phyloP scores from a whole-genome alignment of 2,888 invertebrate genomes.

The Hyposoter didymator region DNA sequence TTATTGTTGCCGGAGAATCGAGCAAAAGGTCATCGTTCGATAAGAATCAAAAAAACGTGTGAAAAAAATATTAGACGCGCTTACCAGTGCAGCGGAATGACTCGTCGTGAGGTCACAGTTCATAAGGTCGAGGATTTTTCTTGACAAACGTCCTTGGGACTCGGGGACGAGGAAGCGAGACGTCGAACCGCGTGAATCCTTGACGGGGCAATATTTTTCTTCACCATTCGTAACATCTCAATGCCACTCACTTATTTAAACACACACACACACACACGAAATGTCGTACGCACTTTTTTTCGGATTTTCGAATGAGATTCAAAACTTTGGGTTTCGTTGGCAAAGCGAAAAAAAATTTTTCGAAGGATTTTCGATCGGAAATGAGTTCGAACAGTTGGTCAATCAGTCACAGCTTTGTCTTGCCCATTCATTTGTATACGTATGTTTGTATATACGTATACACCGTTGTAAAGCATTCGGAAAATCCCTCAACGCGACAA shows the following conservation, averaged over 20 bases:
- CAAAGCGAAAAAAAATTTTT: background rate
- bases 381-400: background rate
- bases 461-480: conserved; percentile 26
- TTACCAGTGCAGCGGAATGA: conserved; percentile 39
- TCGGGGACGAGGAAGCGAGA: conserved; percentile 8
- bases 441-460: background rate
- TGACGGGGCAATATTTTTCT: conserved; percentile 44
- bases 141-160: conserved; percentile 32
- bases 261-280: background rate
- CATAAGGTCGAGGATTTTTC: conserved; percentile 41
- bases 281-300: background rate
- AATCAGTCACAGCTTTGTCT: conserved; percentile 27
- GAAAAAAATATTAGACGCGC: background rate
- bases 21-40: background rate
- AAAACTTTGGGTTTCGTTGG: background rate
- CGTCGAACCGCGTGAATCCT: conserved; percentile 50
- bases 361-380: background rate
- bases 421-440: conserved; percentile 18
- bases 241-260: conserved; percentile 1
- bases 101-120: conserved; percentile 12
- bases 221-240: conserved; percentile 58
- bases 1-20: background rate
- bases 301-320: background rate
- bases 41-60: background rate
- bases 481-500: conserved; percentile 47